These are phyloP conservation scores for Premnoplex brunnescens DNA, from an alignment of 2,797 vertebrate species.

Conservation along the genomic window DNA sequence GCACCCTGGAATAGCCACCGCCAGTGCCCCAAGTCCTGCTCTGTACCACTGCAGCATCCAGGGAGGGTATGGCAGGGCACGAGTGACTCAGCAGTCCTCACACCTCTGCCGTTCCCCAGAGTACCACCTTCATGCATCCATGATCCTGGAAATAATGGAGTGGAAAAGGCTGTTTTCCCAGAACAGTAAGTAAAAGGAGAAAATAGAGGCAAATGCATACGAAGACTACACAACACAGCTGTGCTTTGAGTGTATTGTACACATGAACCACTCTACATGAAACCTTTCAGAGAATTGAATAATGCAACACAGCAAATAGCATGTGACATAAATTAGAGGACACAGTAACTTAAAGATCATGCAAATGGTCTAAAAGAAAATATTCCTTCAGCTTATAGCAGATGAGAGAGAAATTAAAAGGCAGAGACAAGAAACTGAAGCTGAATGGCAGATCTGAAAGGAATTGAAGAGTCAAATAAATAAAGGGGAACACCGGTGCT, in stretches of 20 bases:
- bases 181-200: background rate
- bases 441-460: background rate
- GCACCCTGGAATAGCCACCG: background rate
- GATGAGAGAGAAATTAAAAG: background rate
- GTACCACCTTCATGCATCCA: background rate
- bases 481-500: background rate
- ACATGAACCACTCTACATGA: background rate
- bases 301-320: constrained; percentile 9
- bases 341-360: background rate
- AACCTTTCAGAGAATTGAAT: constrained; percentile 28
- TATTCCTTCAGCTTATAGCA: background rate
- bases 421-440: background rate
- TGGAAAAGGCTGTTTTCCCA: constrained; percentile 3
- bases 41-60: background rate
- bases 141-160: constrained; percentile 33
- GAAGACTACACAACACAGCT: background rate
- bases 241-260: background rate
- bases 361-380: background rate
- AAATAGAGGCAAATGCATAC: background rate
- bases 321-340: background rate
- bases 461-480: background rate
- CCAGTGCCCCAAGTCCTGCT: background rate
- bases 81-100: constrained; percentile 1
- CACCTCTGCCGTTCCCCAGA: constrained; percentile 1
- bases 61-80: background rate